Evolutionary conservation across 2,888 invertebrate genomes (phyloP).

Genomic region (Elysia crispata): DNA sequence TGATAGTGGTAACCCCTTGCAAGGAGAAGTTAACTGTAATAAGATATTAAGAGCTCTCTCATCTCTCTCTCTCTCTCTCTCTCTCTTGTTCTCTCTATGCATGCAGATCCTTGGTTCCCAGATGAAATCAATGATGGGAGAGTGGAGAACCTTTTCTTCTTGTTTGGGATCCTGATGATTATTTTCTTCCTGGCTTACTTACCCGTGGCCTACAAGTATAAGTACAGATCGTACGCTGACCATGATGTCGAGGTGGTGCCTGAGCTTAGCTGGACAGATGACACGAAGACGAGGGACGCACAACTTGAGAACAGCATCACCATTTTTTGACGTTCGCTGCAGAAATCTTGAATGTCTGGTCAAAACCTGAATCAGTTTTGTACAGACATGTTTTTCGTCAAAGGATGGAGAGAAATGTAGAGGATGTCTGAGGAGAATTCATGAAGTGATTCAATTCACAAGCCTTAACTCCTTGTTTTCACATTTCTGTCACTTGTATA

Average conservation of each 20-base stretch:
- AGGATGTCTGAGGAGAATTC: too few species aligned
- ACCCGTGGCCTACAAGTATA: slow-evolving; percentile 57
- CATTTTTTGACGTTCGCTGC: slow-evolving; percentile 16
- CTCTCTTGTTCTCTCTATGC: not conserved
- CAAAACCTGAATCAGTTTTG: too few species aligned
- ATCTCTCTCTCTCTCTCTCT: not conserved
- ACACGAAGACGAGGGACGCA: not conserved
- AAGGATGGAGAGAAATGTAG: too few species aligned
- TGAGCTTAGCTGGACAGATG: not conserved
- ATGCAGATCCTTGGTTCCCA: slow-evolving; percentile 66
- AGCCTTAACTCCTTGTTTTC: too few species aligned
- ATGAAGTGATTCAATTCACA: too few species aligned
- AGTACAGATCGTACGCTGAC: slow-evolving; percentile 45
- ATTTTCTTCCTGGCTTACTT: slow-evolving; percentile 54
- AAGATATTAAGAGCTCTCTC: too few species aligned
- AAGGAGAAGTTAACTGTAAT: not conserved
- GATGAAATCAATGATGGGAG: slow-evolving; percentile 68
- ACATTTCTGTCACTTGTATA: too few species aligned
- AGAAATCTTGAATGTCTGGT: too few species aligned
- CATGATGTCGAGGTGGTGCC: not conserved
- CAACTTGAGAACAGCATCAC: slow-evolving; percentile 20
- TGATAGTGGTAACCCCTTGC: not conserved
- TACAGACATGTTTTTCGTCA: too few species aligned
- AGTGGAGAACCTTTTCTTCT: slow-evolving; percentile 64
- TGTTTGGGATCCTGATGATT: slow-evolving; percentile 62